A percentile compares a stretch with the other conserved stretches of the same genome.
These are phyloP conservation scores for Herpetotheres cachinnans DNA, from an alignment of 2,113 vertebrate genomes.

Conservation along the genomic window DNA sequence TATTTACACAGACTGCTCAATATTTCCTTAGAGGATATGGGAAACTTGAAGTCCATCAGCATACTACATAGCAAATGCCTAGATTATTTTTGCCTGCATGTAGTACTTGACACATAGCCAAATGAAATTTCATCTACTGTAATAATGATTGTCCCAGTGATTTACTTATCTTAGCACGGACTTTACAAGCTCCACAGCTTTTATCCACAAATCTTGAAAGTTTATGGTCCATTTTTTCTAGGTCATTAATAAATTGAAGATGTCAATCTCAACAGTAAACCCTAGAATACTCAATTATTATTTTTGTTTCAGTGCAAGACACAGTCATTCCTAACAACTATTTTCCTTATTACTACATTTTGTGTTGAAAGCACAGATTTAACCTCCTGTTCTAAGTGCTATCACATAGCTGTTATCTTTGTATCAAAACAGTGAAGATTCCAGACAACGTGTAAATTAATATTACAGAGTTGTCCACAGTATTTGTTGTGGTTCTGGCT, in stretches of 20 bases:
- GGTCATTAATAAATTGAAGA: background rate
- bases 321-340: background rate
- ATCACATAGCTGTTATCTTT: background rate
- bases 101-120: background rate
- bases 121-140: background rate
- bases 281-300: background rate
- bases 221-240: constrained; percentile 1
- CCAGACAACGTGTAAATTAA: background rate
- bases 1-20: background rate
- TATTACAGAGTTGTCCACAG: background rate
- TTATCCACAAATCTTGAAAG: constrained; percentile 28
- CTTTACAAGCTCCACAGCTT: constrained; percentile 14
- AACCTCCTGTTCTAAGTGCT: background rate
- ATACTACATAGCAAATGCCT: background rate
- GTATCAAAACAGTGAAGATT: background rate
- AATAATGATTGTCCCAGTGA: background rate
- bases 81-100: background rate
- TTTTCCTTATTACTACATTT: background rate
- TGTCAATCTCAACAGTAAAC: background rate
- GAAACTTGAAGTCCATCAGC: background rate
- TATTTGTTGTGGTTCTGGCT: background rate
- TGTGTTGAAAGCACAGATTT: background rate
- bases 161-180: background rate
- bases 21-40: background rate
- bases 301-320: background rate